Evolutionary conservation across 2,888 invertebrate species (phyloP), one percentile per base, ranked within the genome.

Genomic region (Cepaea hortensis): DNA sequence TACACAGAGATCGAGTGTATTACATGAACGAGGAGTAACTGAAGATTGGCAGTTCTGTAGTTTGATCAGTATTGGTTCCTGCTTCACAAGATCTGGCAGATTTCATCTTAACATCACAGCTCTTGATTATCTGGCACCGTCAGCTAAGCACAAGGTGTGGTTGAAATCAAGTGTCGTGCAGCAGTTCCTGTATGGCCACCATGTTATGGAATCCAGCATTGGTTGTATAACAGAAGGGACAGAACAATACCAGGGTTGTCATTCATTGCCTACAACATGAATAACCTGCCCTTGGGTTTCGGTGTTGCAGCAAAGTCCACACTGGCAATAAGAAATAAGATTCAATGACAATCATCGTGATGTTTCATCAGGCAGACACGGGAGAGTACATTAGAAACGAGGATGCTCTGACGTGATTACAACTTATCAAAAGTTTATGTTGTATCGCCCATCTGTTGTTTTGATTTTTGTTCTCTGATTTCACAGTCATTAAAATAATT

Each of bases 71-170:
- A 96, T 98, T 3, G 99, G 99, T 3, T 99, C 98, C 9, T 99
- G 99, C 93, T 97, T 99, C 94, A 98, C 99, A 18, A 98, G 99
- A 94, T 96, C 97, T 0, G 89, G 92, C 61, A 95, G 95, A 90
- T 95, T 95, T 90, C 92, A 94, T 90, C 95, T 99, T 77, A 98
- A 99, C 92, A 97, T 99, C 81, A 99, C 99, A 7, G 98, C 99
- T 0, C 95, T 99, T 75, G 97, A 97, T 90, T 99, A 98, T 93
- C 95, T 99, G 89, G 98, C 99, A 3, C 99, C 99, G 0, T 99
- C 99, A 95, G 99, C 99, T 0, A 98, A 97, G 97, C 97, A 96
- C 94, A 99, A 99, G 95, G 96, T 99, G 88, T 99, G 99, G 99
- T 95, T 99, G 85, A 99, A 99, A 94, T 96, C 98, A 0, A 97